Percentiles rank a stretch among this genome's conserved stretches.
phyloP scores from a whole-genome alignment of 2,888 invertebrate species.

The Drosophila conformis region DNA sequence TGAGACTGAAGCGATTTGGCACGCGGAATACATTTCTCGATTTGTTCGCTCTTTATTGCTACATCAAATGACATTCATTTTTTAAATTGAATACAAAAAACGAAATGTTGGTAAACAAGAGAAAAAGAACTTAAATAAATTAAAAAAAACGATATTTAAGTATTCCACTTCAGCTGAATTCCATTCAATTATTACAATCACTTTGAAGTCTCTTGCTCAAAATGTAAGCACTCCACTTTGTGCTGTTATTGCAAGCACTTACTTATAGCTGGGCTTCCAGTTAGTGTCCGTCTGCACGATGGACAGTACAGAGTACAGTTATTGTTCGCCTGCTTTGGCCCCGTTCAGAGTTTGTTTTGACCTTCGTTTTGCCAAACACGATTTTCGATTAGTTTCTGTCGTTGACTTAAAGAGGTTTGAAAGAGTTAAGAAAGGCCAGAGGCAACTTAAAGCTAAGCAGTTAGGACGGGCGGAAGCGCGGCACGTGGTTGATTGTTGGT shows the following conservation, averaged over 20 bases:
- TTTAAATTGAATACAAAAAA: background rate
- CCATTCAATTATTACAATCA: background rate
- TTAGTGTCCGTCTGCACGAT: background rate
- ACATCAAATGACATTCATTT: background rate
- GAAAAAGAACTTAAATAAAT: background rate
- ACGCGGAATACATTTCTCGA: background rate
- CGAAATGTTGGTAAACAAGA: background rate
- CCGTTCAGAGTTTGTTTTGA: background rate
- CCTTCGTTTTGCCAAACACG: constrained; percentile 12
- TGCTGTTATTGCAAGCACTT: background rate
- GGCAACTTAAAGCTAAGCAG: background rate
- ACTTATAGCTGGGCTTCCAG: background rate
- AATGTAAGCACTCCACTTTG: background rate
- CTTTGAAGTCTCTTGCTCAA: background rate
- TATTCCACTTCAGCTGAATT: background rate
- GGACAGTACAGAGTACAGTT: background rate
- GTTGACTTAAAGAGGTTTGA: background rate
- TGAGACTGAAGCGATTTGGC: background rate
- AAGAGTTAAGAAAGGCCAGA: background rate
- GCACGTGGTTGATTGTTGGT: background rate
- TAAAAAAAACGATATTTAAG: background rate
- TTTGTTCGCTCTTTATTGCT: background rate
- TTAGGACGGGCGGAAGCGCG: background rate
- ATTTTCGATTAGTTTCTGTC: constrained; percentile 2
- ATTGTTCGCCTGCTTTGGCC: background rate